A percentile compares a stretch with the other conserved stretches of the same genome.
These are phyloP conservation scores for Autographa pulchrina DNA, from an alignment of 2,888 invertebrate genomes.

Conservation along the genomic window DNA sequence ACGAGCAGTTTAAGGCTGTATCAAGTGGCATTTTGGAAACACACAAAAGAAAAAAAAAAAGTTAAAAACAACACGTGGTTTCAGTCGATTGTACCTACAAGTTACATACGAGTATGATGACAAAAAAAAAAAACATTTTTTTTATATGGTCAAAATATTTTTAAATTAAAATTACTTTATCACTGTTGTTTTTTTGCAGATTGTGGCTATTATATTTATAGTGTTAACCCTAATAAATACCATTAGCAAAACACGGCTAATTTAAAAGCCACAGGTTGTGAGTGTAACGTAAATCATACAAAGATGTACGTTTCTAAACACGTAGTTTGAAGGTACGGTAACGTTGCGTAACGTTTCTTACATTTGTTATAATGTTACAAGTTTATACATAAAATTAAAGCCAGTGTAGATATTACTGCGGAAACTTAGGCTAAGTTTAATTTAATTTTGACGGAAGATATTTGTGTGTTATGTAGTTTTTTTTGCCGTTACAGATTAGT, in stretches of 20 bases:
- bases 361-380: background rate
- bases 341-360: constrained; percentile 2
- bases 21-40: too few species aligned
- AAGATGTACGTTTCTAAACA: constrained; percentile 26
- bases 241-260: constrained; percentile 37
- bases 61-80: too few species aligned
- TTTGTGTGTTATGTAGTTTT: constrained; percentile 1
- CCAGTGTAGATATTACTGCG: background rate
- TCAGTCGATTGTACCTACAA: too few species aligned
- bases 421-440: background rate
- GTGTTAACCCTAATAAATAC: constrained; percentile 30
- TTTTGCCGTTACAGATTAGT: background rate
- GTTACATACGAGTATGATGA: too few species aligned
- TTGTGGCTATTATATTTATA: background rate
- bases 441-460: background rate
- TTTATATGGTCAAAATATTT: too few species aligned
- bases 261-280: constrained; percentile 38
- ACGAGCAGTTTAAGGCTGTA: too few species aligned
- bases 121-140: too few species aligned
- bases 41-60: too few species aligned
- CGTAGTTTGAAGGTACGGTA: background rate
- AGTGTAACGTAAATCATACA: constrained; percentile 23
- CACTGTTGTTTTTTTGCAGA: too few species aligned
- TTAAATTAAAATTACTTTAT: too few species aligned
- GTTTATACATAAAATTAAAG: constrained; percentile 6